Evolutionary conservation across 92 coral and sea anemone species (phyloP), one percentile per base, ranked within the genome.

Genomic region (Blastomussa wellsi): DNA sequence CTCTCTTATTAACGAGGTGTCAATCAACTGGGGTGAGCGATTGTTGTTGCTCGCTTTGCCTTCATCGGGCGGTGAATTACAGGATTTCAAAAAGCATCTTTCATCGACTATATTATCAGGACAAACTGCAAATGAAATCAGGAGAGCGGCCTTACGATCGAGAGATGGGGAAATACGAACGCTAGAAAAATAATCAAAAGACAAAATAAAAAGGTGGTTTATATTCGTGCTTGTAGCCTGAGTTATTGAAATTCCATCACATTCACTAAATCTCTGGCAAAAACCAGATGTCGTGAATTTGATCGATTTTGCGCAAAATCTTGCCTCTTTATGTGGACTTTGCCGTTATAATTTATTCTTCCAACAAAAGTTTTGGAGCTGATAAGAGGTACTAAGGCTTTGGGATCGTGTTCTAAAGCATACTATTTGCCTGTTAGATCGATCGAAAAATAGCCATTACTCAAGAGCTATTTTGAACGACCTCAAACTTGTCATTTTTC

Each of bases 11-110:
- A 94, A 85, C 72, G 73, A 90, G 91, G 83, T 91, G 98, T 94
- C 98, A 94, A 92, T 94, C 98, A 94, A 91, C 93, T 60, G 76
- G 52, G 90, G 53, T 81, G 83, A 83, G 74, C 92, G 87, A 94
- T 94, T 82, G 86, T 74, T 57, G 87, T 83, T 76, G 35, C 83
- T 66, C 22, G 83, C 71, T 85, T 62, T 37, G 87, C 72, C 87
- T 77, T 78, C 82, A 83, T 42, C 83, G 71, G 93, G 80, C 93
- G 85, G 87, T 81, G 95, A 88, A 90, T 92, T 90, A 94, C 91
- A 94, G 84, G 95, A 90, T 90, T 92, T 92, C 81, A 84, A 89
- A 92, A 92, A 88, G 92, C 86, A 90, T 92, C 98, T 91, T 75
- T 94, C 98, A 94, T 84, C 98, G 91, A 87, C 89, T 90, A 87